A percentile compares a stretch with the other conserved stretches of the same genome.
phyloP scores from a whole-genome alignment of 2,888 invertebrate genomes.

The Conops quadrifasciatus region DNA sequence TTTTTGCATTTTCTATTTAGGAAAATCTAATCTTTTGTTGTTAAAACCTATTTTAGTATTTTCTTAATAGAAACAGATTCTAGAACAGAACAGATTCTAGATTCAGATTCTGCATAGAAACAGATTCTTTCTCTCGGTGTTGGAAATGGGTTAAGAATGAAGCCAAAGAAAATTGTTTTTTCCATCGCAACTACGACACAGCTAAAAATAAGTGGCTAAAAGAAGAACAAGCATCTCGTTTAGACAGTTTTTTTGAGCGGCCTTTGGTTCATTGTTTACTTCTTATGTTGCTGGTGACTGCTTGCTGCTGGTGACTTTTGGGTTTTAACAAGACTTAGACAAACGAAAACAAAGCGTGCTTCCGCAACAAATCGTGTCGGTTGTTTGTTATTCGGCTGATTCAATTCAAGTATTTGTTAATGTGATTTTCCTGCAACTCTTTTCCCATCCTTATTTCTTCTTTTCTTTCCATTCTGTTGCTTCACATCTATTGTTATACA shows the following conservation, averaged over 20 bases:
- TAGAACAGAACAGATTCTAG: no score
- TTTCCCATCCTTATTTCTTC: neutral
- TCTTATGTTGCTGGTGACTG: neutral
- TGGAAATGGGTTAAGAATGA: conserved; percentile 3
- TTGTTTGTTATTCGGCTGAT: no score
- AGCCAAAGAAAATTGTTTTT: no score
- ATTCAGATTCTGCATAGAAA: no score
- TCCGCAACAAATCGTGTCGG: conserved; percentile 31
- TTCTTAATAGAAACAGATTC: no score
- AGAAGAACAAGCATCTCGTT: conserved; percentile 18
- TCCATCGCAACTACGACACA: no score
- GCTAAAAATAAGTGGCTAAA: no score
- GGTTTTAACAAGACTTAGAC: conserved; percentile 19
- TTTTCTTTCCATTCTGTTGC: conserved; percentile 16
- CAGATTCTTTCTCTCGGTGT: no score
- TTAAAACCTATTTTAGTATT: no score
- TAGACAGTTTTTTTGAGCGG: neutral
- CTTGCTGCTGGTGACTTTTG: neutral
- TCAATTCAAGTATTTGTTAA: no score
- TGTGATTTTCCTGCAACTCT: conserved; percentile 9
- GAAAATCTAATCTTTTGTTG: no score
- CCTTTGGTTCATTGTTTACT: neutral
- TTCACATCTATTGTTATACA: conserved; percentile 27
- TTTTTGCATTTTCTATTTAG: no score
- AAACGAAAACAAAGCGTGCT: conserved; percentile 15